Conservation (phyloP, 1,140 invertebrate species). For the Homarus americanus region DNA sequence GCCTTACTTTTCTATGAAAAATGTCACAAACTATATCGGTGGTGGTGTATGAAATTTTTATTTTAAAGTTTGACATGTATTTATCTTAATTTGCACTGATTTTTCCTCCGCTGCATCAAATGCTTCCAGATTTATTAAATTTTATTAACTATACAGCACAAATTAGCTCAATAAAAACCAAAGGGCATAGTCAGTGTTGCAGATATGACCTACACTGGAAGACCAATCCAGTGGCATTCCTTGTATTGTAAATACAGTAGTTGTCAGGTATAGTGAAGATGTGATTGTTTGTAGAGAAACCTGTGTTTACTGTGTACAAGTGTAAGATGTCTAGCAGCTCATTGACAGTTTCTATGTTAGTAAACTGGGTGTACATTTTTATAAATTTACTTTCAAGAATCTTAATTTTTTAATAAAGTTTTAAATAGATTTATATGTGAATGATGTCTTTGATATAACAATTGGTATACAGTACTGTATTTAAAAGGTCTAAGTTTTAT, state of each 20-base stretch:
- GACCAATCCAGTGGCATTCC: background rate
- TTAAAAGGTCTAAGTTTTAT: too few species aligned
- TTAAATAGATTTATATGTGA: background rate
- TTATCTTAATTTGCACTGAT: background rate
- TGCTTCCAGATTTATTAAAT: background rate
- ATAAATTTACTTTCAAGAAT: background rate
- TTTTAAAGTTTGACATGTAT: background rate
- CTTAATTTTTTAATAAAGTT: background rate
- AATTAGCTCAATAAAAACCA: background rate
- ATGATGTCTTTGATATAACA: too few species aligned
- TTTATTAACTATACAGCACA: background rate
- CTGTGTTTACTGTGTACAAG: background rate
- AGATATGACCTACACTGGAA: background rate
- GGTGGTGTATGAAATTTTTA: background rate
- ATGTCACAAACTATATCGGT: background rate
- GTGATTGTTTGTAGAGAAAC: background rate
- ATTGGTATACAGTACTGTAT: too few species aligned
- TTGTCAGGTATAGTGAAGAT: background rate
- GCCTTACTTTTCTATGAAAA: background rate
- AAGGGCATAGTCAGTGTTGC: background rate
- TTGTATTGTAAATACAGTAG: background rate
- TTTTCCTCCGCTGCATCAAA: background rate
- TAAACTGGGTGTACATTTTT: background rate
- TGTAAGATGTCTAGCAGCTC: background rate
- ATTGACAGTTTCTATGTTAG: background rate